phyloP scores from a whole-genome alignment of 2,888 invertebrate genomes.

The Epinotia ramella region DNA sequence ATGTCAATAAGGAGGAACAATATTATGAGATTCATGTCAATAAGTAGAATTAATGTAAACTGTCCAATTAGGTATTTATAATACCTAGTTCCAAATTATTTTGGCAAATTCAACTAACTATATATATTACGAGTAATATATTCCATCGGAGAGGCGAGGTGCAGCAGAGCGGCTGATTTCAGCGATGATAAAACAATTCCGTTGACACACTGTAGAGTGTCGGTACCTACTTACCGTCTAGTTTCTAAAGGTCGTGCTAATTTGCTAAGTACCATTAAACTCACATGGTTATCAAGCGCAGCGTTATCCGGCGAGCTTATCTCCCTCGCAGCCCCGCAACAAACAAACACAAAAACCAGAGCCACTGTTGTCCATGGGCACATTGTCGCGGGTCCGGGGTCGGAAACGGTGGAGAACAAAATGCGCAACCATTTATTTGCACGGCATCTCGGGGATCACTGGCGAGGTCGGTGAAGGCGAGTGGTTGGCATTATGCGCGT shows the following conservation, averaged over 20 bases:
- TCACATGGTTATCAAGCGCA: constrained; percentile 72
- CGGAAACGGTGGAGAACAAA: constrained; percentile 53
- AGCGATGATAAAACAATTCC: background rate
- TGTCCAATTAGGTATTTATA: background rate
- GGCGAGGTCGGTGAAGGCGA: constrained; percentile 70
- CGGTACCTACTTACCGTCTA: background rate
- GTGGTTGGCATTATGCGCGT: constrained; percentile 79
- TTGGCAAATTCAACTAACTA: background rate
- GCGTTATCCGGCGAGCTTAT: constrained; percentile 63
- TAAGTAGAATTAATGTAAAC: background rate
- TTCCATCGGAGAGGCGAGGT: background rate
- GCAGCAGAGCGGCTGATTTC: background rate
- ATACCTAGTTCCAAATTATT: background rate
- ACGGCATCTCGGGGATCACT: constrained; percentile 79
- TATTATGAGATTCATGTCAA: background rate
- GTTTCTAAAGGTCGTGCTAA: background rate
- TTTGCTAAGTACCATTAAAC: constrained; percentile 53
- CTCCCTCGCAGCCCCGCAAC: constrained; percentile 64
- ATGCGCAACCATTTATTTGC: constrained; percentile 74
- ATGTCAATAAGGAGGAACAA: background rate
- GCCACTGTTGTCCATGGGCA: constrained; percentile 80
- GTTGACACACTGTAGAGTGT: background rate
- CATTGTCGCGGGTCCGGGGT: constrained; percentile 70
- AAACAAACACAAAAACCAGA: constrained; percentile 71
- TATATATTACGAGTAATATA: too few species aligned